Conservation (phyloP, 2,888 invertebrate genomes). For the Celastrina argiolus region DNA sequence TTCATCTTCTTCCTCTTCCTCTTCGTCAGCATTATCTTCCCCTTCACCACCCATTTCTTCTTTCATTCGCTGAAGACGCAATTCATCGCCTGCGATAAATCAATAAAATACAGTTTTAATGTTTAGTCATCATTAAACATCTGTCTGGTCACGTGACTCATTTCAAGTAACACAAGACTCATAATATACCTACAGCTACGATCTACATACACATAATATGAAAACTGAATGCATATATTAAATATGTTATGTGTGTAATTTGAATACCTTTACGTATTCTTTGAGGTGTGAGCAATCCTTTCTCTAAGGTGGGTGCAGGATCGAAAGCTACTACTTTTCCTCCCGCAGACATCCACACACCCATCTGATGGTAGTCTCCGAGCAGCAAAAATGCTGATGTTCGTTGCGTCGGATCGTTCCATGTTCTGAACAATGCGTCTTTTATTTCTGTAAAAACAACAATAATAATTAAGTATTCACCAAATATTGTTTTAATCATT, state of each 20-base stretch:
- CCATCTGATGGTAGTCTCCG: constrained; percentile 68
- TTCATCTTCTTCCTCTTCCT: constrained; percentile 57
- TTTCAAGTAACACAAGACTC: too few relatives aligned
- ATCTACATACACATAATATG: too few relatives aligned
- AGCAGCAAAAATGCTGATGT: constrained; percentile 47
- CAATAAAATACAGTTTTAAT: background rate
- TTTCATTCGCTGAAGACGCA: constrained; percentile 57
- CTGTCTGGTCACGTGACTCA: too few relatives aligned
- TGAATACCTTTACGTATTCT: constrained; percentile 57
- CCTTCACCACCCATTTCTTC: constrained; percentile 65
- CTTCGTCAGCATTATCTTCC: constrained; percentile 50
- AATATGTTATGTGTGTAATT: too few relatives aligned
- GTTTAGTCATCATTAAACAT: too few relatives aligned
- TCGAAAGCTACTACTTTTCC: constrained; percentile 67
- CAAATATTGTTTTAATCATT: too few relatives aligned
- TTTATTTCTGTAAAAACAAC: constrained; percentile 57
- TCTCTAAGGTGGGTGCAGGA: constrained; percentile 56
- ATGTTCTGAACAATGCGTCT: constrained; percentile 57
- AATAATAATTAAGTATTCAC: background rate
- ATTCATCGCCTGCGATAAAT: constrained; percentile 53
- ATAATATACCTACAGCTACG: too few relatives aligned
- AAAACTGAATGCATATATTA: too few relatives aligned
- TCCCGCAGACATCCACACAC: constrained; percentile 61
- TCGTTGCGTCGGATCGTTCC: constrained; percentile 57
- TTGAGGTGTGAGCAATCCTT: constrained; percentile 53